Conservation (phyloP, 2,113 vertebrate genomes). For the Callaeas wilsoni region DNA sequence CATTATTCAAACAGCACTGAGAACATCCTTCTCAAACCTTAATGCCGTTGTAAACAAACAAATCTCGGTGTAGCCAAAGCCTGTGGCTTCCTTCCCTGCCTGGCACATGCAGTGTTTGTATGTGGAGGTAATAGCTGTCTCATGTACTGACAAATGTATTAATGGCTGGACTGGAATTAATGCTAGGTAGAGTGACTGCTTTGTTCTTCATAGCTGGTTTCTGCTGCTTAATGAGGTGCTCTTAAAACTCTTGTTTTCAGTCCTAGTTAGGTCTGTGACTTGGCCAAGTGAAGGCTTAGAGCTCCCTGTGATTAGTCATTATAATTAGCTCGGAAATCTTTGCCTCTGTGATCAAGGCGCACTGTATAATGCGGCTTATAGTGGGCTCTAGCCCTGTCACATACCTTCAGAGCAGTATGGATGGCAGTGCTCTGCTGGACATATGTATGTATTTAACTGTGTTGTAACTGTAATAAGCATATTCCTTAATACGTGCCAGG, state of each 20-base stretch:
- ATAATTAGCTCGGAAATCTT: constrained; percentile 67
- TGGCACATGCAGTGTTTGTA: constrained; percentile 45
- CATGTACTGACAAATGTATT: constrained; percentile 40
- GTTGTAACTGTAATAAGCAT: not conserved
- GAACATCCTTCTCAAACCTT: constrained; percentile 36
- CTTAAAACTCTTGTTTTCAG: constrained; percentile 57
- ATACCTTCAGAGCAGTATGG: not conserved
- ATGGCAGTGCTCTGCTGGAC: not conserved
- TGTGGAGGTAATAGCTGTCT: constrained; percentile 43
- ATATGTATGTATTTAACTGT: not conserved
- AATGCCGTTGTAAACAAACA: constrained; percentile 31
- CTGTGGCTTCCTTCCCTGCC: constrained; percentile 47
- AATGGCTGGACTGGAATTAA: constrained; percentile 50
- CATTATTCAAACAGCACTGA: not conserved
- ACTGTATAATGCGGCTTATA: constrained; percentile 45
- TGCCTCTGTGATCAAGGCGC: constrained; percentile 39
- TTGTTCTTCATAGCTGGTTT: constrained; percentile 52
- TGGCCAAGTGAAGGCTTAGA: constrained; percentile 47
- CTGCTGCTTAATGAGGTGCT: constrained; percentile 49
- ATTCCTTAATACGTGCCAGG: not conserved
- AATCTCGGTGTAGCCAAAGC: not conserved
- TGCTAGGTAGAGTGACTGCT: constrained; percentile 41
- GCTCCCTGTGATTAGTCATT: constrained; percentile 62
- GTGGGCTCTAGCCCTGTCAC: constrained; percentile 4
- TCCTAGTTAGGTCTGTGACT: constrained; percentile 47